Conservation (phyloP, 2,113 vertebrate species). For the Vombatus ursinus region DNA sequence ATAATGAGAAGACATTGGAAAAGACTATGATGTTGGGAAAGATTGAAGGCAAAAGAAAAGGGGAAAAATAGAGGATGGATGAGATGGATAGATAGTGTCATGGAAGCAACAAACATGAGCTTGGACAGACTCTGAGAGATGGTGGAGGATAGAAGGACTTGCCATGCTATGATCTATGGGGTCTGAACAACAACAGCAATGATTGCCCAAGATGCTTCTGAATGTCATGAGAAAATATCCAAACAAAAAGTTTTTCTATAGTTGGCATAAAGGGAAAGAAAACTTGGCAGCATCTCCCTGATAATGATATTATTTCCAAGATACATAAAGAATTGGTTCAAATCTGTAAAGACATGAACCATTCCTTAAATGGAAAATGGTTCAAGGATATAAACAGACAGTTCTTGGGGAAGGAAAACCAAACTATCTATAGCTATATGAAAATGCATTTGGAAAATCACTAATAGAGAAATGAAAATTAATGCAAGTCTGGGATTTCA, state of each 20-base stretch:
- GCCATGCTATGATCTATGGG: not conserved
- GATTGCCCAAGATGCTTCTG: not conserved
- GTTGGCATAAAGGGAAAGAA: not conserved
- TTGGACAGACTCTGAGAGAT: not conserved
- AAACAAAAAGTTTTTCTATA: not conserved
- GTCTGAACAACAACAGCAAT: not conserved
- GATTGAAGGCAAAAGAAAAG: not conserved
- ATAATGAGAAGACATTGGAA: not conserved
- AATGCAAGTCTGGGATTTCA: too few species aligned
- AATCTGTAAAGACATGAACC: not conserved
- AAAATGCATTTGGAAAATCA: not conserved
- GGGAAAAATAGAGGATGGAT: not conserved
- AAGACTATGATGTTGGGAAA: too few species aligned
- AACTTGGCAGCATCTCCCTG: not conserved
- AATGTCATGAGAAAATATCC: not conserved
- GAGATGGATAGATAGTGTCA: not conserved
- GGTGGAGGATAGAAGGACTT: not conserved
- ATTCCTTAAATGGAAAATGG: not conserved
- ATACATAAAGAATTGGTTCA: not conserved
- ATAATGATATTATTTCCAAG: not conserved
- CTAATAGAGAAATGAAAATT: too few species aligned
- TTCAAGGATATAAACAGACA: not conserved
- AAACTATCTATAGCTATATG: not conserved
- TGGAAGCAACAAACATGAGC: not conserved
- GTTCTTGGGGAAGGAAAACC: not conserved